Evolutionary conservation across 2,888 invertebrate genomes (phyloP), one percentile per base, ranked within the genome.

Genomic region (Nudaria mundana): DNA sequence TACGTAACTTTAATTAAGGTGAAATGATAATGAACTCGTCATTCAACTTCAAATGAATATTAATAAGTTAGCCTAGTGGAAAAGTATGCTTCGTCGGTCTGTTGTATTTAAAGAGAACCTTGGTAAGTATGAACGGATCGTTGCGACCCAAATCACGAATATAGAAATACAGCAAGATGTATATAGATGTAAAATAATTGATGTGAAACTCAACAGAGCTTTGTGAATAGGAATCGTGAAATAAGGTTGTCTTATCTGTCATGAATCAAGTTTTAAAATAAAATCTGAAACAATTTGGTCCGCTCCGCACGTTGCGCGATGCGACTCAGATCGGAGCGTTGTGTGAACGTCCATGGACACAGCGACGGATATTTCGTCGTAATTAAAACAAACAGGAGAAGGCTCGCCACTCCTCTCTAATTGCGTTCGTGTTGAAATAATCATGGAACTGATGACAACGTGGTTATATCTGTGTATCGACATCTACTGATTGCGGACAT

Each of bases 361-460:
- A 63, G 68, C 68, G 68, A 61, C 69, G 66, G 76, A 72, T 82
- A 79, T 83, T 85, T 78, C 79, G 73, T 71, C 76, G 85, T 86
- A 87, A 87, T 87, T 86, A 87, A 87, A 86, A 85, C 86, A 86
- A 86, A 86, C 83, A 86, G 77, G 73, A 81, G 78, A 72, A 78
- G 78, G 76, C 76, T 71, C 71, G 71, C 76, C 80, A 83, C 82
- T 84, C 81, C 81, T 82, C 80, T 80, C 81, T 86, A 84, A 86
- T 87, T 86, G 84, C 81, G 77, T 81, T 79, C 76, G 75, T 74
- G 81, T 82, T 81, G 76, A 81, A 85, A 83, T 87, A 82, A 85
- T 86, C 81, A 82, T 76, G 70, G 71, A 61, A 70, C 73, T 76
- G 75, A 69, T 72, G 67, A 76, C 73, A 66, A 63, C 66, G 73